Conservation (phyloP, 2,113 vertebrate species). For the Ascaphus truei region DNA sequence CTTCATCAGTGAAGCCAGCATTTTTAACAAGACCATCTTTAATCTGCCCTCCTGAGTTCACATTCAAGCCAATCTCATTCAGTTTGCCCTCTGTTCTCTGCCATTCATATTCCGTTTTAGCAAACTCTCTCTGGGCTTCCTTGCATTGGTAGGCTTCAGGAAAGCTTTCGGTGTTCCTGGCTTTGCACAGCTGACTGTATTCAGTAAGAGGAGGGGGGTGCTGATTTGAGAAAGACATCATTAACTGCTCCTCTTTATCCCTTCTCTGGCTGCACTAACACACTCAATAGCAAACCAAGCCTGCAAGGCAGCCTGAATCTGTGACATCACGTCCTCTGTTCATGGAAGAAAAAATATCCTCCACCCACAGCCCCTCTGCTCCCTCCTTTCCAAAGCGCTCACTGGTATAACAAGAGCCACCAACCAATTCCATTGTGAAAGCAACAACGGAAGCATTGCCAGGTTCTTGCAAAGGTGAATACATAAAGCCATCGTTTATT, state of each 20-base stretch:
- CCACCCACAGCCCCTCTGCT: slow-evolving; percentile 43
- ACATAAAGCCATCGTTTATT: no score
- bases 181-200: slow-evolving; percentile 73
- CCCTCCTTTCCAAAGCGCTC: slow-evolving; percentile 38
- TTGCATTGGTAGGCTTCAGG: slow-evolving; percentile 41
- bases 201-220: slow-evolving; percentile 67
- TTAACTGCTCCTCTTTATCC: slow-evolving; percentile 40
- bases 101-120: slow-evolving; percentile 77
- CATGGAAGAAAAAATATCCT: slow-evolving; percentile 40
- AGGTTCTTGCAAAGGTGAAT: not conserved
- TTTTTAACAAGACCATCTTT: slow-evolving; percentile 60
- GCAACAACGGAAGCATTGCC: not conserved
- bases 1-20: slow-evolving; percentile 80
- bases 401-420: not conserved
- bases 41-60: slow-evolving; percentile 60
- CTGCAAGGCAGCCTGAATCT: slow-evolving; percentile 50
- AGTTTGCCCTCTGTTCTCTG: slow-evolving; percentile 73
- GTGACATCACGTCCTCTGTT: slow-evolving; percentile 60
- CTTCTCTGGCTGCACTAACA: slow-evolving; percentile 46
- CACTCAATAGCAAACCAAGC: slow-evolving; percentile 55
- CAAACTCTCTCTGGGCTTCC: slow-evolving; percentile 58
- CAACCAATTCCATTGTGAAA: not conserved
- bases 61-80: slow-evolving; percentile 63
- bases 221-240: slow-evolving; percentile 78
- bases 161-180: slow-evolving; percentile 52